Evolutionary conservation across 2,113 vertebrate genomes (phyloP), one percentile per base, ranked within the genome.

Genomic region (Genyomyrus donnyi): DNA sequence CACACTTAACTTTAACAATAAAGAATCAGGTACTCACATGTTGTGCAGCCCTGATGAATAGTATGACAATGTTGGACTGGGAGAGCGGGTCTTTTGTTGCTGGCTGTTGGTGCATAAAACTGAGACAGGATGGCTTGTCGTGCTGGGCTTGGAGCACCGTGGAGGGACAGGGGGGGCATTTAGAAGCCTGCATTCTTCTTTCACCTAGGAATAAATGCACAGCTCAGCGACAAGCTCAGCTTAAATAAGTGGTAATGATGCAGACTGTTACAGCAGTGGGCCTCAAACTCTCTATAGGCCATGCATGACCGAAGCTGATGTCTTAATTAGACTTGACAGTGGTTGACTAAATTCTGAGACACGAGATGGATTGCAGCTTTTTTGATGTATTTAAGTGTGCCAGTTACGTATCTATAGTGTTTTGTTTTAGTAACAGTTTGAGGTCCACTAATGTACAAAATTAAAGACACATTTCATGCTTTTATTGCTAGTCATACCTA

Each of bases 1-100:
- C n/a, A 70, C 62, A 70, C 62, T 58, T 58, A 77, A 39, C 31
- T 42, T 42, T 15, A 31, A 42, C 31, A 80, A 80, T 19, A 80
- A 42, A 42, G 50, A 62, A 24, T 21, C 11, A 35, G 8, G 50
- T 88, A 96, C 98, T 96, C 96, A 99, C 98, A 99, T 98, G 96
- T 93, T 98, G 93, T 99, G 98, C 88, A 99, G 97, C 89, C 98
- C 98, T 45, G 98, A 99, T 1, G 98, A 99, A 91, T 99, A 99
- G 93, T 99, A 99, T 85, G 98, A 99, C 80, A 99, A 95, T 6
- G 98, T 99, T 42, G 98, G 98, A 95, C 98, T 99, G 21, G 98
- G 98, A 92, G 98, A 98, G 27, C 98, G 97, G 0, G 97, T 96
- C 92, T 98, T 98, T 77, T 97, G 97, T 31, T 97, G 97, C 2